Base-by-base conservation (phyloP, 2,113 vertebrate genomes). In the Erythrocercus mccallii region DNA sequence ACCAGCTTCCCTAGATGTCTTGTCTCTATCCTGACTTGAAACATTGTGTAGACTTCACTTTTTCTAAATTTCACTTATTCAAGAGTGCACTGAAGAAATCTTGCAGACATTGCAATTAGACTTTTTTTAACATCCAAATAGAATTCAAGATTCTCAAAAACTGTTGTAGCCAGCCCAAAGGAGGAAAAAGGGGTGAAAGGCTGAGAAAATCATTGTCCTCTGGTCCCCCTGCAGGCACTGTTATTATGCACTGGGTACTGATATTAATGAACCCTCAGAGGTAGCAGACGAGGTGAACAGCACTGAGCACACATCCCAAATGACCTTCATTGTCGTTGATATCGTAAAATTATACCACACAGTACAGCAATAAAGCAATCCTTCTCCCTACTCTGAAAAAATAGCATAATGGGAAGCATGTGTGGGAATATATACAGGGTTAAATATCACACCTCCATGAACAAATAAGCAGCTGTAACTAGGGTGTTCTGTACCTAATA, bases 161-260 rank as follows among this genome's bases (percentile, higher is more conserved):
- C 37, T 58, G 61, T 50, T 76, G 61, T 66, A 58, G 21, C 11
- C 50, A 31, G 13, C 21, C 44, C 37, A 33, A 22, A 58, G 37
- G 51, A 66, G 13, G 17, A 50, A 10, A 50, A 76, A 58, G 9
- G 5, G 13, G 2, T 51, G 11, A 42, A 76, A 35, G 17, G 9
- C 25, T 50, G 35, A 30, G 44, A 44, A 86, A 68, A 37, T 21
- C 9, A 14, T 15, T 1, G 9, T 37, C 5, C 31, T 23, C 44
- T 42, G 4, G 7, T 5, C 13, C 24, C 4, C 1, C 16, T 57
- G 30, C 2, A 10, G 25, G 5, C 11, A 14, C 20, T 25, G 10
- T 66, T 50, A 25, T 5, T 35, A 31, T 47, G 45, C 20, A 22
- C 13, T 58, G 50, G 14, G 21, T 50, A 11, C 15, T 31, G 10